Conservation (phyloP, 2,797 vertebrate species). For the Trachurus trachurus region DNA sequence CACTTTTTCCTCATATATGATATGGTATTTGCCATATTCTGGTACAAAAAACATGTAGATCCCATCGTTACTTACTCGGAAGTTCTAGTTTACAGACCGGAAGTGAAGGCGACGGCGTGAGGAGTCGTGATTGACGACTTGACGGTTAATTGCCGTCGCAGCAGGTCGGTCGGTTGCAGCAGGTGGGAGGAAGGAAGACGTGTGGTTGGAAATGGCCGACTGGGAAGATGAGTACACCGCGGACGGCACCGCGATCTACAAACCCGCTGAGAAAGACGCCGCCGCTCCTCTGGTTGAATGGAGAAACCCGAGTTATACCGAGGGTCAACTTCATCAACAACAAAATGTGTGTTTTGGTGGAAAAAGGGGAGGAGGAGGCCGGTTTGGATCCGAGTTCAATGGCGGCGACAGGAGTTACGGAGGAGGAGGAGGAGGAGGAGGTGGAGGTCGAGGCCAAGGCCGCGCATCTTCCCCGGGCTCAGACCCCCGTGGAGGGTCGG, state of each 20-base stretch:
- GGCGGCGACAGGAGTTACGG: not conserved
- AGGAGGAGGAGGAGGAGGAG: not conserved
- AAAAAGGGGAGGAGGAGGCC: not conserved
- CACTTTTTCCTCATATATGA: not conserved
- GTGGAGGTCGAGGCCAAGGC: constrained; percentile 13
- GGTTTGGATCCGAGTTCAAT: constrained; percentile 13
- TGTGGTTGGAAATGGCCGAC: constrained; percentile 82
- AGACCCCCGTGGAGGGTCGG: not conserved
- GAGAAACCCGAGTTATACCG: accelerated
- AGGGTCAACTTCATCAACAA: not conserved
- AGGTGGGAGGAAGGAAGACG: not conserved
- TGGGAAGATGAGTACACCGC: constrained; percentile 83
- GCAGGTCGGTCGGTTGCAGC: too few relatives aligned
- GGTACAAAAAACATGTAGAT: not conserved
- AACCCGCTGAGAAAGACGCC: not conserved
- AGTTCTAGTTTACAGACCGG: not conserved
- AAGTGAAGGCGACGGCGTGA: constrained; percentile 10
- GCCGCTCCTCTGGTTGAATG: not conserved
- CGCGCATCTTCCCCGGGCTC: not conserved
- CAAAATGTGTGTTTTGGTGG: constrained; percentile 34
- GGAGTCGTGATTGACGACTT: constrained; percentile 12
- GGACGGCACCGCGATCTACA: constrained; percentile 35
- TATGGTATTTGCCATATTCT: not conserved
- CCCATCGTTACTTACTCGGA: not conserved
- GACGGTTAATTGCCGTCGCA: not conserved